Evolutionary conservation across 2,888 invertebrate species (phyloP), one percentile per base, ranked within the genome.

Genomic region (Nemapogon koenigi): DNA sequence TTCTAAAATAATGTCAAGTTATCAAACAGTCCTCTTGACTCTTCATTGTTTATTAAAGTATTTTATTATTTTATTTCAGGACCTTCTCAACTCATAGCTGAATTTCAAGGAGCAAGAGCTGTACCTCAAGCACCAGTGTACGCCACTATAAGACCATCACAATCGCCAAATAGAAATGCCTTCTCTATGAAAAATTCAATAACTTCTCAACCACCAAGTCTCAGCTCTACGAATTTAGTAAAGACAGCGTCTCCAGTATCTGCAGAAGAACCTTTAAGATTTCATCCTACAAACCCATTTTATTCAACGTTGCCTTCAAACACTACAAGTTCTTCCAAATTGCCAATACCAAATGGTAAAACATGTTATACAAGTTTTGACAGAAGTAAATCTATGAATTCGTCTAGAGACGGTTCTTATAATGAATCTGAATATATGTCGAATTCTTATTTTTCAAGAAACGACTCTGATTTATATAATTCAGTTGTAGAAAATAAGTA

Each of bases 281-380:
- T 76, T 49, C 76, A 78, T 49, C 78, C 76, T 37, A 75, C 78
- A 17, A 78, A 78, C 52, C 78, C 78, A 37, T 78, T 78, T 59
- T 78, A 75, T 54, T 71, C 75, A 35, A 76, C 72, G 44, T 57
- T 78, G 50, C 73, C 76, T 40, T 60, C 66, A 38, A 73, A 67
- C 55, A 59, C 19, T 19, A 59, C 66, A 42, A 71, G 60, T 62
- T 52, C 66, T 61, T 75, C 76, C 52, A 78, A 68, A 57, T 55
- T 76, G 46, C 76, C 75, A 10, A 55, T 75, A 46, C 70, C 73
- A 35, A 75, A 76, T 41, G 62, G 72, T 41, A 62, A 59, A 53
- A 43, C 64, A 15, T 52, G 61, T 13, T 48, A 59, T 35, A 55
- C 67, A 45, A 61, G 57, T 46, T 56, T 72, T 65, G 70, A 75